Conservation (phyloP, 1,140 invertebrate genomes). For the Heterodera schachtii region DNA sequence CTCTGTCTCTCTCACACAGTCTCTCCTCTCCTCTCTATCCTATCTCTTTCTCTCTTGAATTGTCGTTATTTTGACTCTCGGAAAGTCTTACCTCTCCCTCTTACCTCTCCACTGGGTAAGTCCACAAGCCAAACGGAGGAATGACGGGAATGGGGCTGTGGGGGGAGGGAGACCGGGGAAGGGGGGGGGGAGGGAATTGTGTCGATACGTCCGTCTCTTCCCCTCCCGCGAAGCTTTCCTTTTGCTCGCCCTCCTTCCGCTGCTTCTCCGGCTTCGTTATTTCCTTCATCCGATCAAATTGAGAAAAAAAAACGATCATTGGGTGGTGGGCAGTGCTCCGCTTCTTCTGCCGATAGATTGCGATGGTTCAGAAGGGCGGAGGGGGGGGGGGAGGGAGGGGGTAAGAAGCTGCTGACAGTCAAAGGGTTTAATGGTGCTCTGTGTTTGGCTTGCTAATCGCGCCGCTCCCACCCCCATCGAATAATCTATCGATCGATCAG, state of each 20-base stretch:
- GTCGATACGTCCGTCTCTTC: not conserved
- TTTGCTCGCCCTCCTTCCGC: slow-evolving; percentile 1
- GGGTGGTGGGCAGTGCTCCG: no score
- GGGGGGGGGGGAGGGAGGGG: not conserved
- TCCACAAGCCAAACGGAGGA: not conserved
- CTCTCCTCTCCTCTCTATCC: no score
- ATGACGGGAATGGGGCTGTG: not conserved
- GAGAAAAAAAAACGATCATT: not conserved
- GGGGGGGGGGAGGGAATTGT: not conserved
- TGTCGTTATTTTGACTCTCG: slow-evolving; percentile 9
- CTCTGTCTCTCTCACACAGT: no score
- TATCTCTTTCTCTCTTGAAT: not conserved
- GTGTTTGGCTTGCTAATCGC: not conserved
- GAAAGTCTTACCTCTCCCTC: no score
- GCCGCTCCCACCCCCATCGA: not conserved
- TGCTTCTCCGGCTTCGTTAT: slow-evolving; percentile 4
- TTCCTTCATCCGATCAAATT: slow-evolving; percentile 7
- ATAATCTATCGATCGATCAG: not conserved
- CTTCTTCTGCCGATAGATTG: no score
- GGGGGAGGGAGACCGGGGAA: no score
- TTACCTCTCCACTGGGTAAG: not conserved
- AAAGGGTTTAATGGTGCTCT: no score
- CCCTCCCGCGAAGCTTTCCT: no score
- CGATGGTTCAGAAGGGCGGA: not conserved
- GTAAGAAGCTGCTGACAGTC: not conserved